phyloP scores from a whole-genome alignment of 2,113 vertebrate species.

The Zosterops lateralis region DNA sequence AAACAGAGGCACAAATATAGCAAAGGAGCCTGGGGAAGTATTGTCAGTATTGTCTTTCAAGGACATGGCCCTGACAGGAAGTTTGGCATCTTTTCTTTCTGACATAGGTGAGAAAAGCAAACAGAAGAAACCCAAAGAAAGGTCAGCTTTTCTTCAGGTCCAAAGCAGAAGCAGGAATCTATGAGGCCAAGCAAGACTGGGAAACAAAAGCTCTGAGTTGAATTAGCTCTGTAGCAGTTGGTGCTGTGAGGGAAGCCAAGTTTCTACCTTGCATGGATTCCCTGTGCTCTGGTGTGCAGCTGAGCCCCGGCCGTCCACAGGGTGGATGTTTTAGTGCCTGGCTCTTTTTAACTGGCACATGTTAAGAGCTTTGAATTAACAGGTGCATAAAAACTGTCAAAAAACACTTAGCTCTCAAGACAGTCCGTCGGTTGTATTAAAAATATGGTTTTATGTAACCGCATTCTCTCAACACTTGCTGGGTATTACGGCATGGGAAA shows the following conservation, averaged over 20 bases:
- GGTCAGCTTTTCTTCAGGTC: background rate
- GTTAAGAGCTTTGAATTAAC: slow-evolving; percentile 84
- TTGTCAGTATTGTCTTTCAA: background rate
- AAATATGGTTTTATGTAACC: slow-evolving; percentile 78
- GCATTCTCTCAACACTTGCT: slow-evolving; percentile 73
- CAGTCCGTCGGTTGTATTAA: slow-evolving; percentile 78
- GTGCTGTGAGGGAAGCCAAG: slow-evolving; percentile 21
- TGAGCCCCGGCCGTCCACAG: slow-evolving; percentile 60
- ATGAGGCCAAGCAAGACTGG: background rate
- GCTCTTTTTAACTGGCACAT: slow-evolving; percentile 82
- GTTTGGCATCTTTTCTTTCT: background rate
- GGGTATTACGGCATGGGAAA: slow-evolving; percentile 66
- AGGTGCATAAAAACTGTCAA: slow-evolving; percentile 84
- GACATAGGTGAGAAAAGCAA: background rate
- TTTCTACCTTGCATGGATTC: slow-evolving; percentile 53
- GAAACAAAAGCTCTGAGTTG: slow-evolving; percentile 3
- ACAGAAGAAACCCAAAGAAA: background rate
- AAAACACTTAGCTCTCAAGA: slow-evolving; percentile 82
- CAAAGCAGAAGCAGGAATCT: background rate
- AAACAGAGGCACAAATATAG: background rate
- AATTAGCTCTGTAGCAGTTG: background rate
- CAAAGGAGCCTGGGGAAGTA: background rate
- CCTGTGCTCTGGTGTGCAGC: slow-evolving; percentile 62
- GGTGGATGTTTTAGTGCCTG: slow-evolving; percentile 79
- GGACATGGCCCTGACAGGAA: background rate